phyloP scores from a whole-genome alignment of 2,113 vertebrate species.

The Anoura caudifer region DNA sequence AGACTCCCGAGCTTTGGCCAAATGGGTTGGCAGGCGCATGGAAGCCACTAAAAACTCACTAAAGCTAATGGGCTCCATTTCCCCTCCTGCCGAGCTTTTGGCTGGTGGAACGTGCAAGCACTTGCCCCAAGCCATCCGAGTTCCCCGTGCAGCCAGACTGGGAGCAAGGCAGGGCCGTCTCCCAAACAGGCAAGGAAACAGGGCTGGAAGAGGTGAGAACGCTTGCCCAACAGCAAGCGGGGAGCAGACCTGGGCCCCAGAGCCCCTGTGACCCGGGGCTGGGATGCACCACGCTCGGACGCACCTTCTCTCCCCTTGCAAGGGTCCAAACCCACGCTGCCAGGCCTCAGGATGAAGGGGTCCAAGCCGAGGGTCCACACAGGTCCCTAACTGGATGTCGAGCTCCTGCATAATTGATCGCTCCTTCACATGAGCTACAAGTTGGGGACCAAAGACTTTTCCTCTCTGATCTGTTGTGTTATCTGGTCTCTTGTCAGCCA shows the following conservation, averaged over 20 bases:
- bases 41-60: neutral
- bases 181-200: neutral
- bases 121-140: neutral
- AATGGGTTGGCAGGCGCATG: neutral
- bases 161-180: neutral
- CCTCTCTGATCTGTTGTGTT: neutral
- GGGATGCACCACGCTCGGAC: accelerated
- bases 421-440: accelerated
- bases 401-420: neutral
- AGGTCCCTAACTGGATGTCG: neutral
- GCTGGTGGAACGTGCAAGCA: accelerated
- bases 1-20: neutral
- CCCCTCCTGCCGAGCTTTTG: neutral
- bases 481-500: neutral
- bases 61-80: accelerated
- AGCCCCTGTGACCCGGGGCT: accelerated
- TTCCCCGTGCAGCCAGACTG: accelerated
- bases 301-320: accelerated
- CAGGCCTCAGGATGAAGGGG: neutral
- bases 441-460: neutral
- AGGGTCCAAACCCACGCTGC: accelerated
- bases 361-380: neutral
- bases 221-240: accelerated
- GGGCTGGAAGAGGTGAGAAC: neutral
- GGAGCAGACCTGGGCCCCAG: accelerated